A percentile compares a stretch with the other conserved stretches of the same genome.
phyloP scores from a whole-genome alignment of 2,797 vertebrate genomes.

The Acomys russatus region DNA sequence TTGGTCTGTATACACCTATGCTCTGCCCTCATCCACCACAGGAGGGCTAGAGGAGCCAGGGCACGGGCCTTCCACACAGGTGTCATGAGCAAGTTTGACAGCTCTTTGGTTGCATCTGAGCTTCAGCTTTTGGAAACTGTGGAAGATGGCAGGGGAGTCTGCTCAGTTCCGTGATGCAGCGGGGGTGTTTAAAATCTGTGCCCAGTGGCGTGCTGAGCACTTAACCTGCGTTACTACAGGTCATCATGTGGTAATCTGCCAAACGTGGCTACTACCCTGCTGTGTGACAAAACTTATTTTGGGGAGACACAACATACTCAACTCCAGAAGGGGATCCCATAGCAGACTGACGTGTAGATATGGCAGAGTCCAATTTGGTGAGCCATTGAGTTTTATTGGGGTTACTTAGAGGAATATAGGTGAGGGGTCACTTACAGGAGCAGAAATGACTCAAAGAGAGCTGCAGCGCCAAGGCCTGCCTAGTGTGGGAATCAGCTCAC shows the following conservation, averaged over 20 bases:
- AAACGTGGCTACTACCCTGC: background rate
- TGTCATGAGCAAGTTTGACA: background rate
- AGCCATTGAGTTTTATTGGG: background rate
- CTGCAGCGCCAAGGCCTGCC: background rate
- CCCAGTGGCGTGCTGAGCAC: background rate
- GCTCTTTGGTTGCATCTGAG: background rate
- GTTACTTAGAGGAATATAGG: background rate
- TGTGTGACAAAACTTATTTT: background rate
- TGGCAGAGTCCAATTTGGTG: background rate
- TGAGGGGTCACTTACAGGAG: background rate
- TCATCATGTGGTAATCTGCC: rapidly evolving
- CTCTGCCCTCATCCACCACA: background rate
- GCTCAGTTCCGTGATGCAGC: rapidly evolving
- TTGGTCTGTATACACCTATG: background rate
- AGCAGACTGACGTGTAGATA: background rate
- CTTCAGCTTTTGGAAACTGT: background rate
- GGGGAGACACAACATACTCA: background rate
- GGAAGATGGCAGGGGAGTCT: background rate
- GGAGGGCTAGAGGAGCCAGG: background rate
- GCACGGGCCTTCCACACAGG: background rate
- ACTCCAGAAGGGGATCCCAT: background rate
- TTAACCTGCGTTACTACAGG: rapidly evolving
- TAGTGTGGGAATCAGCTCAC: background rate
- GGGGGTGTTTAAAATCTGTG: background rate
- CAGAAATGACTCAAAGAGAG: background rate